Conservation (phyloP, 2,888 invertebrate genomes). For the Furcula furcula region DNA sequence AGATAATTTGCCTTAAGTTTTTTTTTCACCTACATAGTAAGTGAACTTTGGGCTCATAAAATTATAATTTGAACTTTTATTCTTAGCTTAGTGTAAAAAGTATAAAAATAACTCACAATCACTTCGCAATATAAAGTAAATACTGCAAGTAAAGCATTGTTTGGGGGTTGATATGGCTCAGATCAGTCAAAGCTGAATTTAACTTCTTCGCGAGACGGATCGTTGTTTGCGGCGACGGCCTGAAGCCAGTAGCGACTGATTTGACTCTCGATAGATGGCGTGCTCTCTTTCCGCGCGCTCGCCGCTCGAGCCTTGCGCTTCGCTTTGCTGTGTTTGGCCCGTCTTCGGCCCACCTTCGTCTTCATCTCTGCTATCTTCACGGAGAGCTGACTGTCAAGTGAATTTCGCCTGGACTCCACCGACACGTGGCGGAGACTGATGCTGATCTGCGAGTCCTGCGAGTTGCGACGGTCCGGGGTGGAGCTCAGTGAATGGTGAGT, state of each 20-base stretch:
- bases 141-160: conserved; percentile 5
- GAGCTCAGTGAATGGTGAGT: conserved; percentile 76
- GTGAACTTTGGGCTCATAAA: conserved; percentile 30
- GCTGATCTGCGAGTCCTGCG: conserved; percentile 86
- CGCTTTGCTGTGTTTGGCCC: conserved; percentile 69
- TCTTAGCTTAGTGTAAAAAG: conserved; percentile 27
- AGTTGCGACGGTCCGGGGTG: conserved; percentile 83
- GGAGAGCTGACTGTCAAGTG: conserved; percentile 92
- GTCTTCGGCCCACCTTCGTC: conserved; percentile 84
- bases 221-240: conserved; percentile 80
- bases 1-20: conserved; percentile 22
- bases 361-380: conserved; percentile 93
- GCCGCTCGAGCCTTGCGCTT: conserved; percentile 66
- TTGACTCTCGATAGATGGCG: conserved; percentile 91
- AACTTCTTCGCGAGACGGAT: conserved; percentile 77
- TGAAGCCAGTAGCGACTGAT: conserved; percentile 85
- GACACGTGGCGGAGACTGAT: conserved; percentile 91
- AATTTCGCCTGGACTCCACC: conserved; percentile 92
- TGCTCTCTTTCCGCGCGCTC: conserved; percentile 83
- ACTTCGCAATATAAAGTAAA: conserved; percentile 1
- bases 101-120: conserved; percentile 16
- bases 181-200: conserved; percentile 73
- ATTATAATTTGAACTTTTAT: conserved; percentile 54
- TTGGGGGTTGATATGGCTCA: conserved; percentile 27
- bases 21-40: conserved; percentile 16